Base-by-base conservation (phyloP, 2,888 invertebrate genomes). In the Anthoptus insignis region DNA sequence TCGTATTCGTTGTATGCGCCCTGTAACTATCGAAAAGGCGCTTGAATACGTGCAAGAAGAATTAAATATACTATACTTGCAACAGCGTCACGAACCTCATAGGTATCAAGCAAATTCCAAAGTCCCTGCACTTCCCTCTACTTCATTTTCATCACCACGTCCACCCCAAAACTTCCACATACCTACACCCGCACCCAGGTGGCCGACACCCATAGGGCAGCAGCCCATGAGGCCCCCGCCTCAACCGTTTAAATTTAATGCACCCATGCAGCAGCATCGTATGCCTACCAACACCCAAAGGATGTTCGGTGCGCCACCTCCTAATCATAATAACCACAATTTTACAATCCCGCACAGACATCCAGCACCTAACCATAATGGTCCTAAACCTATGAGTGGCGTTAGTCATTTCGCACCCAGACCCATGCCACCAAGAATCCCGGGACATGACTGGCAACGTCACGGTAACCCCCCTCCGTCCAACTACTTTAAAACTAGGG, bases 191-290 rank as follows among this genome's bases (percentile, higher is more conserved):
- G n/a, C n/a, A n/a, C 32, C 9, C 32, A 32, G 11, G 11, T 32
- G 32, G 32, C 32, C 5, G 2, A 32, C 32, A 32, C 32, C 32
- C 11, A 11, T 9, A 32, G 32, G 32, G 32, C 32, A 32, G 32
- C 32, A 32, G 32, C 73, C n/a, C 39, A 71, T n/a, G 65, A 73
- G 11, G 57, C 76, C 42, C 70, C 59, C 49, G 16, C n/a, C 49
- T 32, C 32, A 32, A 11, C 32, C 32, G 32, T 32, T 32, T 9
- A 32, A 32, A 32, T 32, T 32, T 32, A 19, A 4, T 11, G 2
- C 42, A 16, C 42, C 14, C 19, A 14, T 32, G 32, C 32, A 32
- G 32, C 32, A 45, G 8, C 19, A 45, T 19, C 45, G 45, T 21
- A 45, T 45, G 45, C 45, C 45, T 11, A 45, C 45, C 3, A 45